Evolutionary conservation across 1,140 invertebrate species (phyloP).

Genomic region (Lepidurus packardi): DNA sequence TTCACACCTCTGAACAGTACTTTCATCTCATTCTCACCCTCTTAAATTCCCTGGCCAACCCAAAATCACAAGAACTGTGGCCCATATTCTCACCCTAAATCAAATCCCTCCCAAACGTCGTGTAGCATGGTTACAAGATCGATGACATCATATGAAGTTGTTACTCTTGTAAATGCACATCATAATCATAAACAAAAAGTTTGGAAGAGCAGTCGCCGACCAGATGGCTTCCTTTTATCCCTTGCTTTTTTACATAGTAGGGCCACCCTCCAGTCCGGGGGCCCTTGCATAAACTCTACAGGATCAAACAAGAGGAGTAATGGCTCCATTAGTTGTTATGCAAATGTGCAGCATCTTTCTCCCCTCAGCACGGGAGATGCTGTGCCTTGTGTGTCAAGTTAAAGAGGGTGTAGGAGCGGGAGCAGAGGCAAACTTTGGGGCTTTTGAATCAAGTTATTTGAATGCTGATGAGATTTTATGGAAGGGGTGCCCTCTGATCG

Average conservation of each 20-base stretch:
- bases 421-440: not conserved
- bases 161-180: constrained; percentile 6
- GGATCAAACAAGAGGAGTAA: constrained; percentile 21
- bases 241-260: not conserved
- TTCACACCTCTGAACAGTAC: not conserved
- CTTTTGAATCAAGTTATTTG: constrained; percentile 20
- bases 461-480: constrained; percentile 22
- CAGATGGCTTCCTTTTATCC: not conserved
- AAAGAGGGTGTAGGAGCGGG: not conserved
- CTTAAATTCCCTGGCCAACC: not conserved
- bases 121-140: not conserved
- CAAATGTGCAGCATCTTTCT: constrained; percentile 7
- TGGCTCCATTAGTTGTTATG: constrained; percentile 19
- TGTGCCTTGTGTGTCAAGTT: constrained; percentile 7
- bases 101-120: not conserved
- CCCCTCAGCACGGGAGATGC: constrained; percentile 6
- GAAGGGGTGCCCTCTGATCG: constrained; percentile 8
- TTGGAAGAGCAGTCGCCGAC: not conserved
- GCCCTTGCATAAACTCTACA: not conserved
- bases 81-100: constrained; percentile 14
- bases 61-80: not conserved
- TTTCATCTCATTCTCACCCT: constrained; percentile 18
- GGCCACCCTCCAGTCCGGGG: not conserved
- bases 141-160: constrained; percentile 3
- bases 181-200: not conserved